Conservation (phyloP, 2,888 invertebrate species). For the Zaprionus obscuricornis region DNA sequence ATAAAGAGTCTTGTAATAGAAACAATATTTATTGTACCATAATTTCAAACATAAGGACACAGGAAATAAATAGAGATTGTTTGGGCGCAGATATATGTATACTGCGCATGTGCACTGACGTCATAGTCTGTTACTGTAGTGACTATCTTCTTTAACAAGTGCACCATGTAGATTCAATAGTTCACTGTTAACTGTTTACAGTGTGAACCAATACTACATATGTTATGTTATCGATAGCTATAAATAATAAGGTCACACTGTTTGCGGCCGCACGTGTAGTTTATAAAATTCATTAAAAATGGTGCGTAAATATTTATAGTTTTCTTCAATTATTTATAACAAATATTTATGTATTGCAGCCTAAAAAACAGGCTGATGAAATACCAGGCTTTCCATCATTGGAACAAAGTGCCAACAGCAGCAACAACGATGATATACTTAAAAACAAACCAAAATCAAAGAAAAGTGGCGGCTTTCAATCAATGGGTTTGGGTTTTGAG, state of each 20-base stretch:
- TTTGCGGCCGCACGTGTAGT: conserved; percentile 41
- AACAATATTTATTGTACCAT: background rate
- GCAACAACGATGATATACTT: conserved; percentile 57
- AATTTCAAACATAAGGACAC: no score
- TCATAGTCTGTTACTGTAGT: no score
- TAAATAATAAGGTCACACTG: conserved; percentile 33
- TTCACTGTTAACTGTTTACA: rapidly evolving
- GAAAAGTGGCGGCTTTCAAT: conserved; percentile 95
- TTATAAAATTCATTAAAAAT: conserved; percentile 21
- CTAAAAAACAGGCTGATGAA: conserved; percentile 73
- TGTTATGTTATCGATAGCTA: conserved; percentile 30
- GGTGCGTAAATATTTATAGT: conserved; percentile 24
- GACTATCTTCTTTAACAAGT: no score
- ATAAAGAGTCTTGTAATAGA: conserved; percentile 38
- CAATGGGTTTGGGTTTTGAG: conserved; percentile 92
- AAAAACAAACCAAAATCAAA: conserved; percentile 82
- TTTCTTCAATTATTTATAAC: background rate
- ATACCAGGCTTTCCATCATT: conserved; percentile 81
- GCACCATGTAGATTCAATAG: background rate
- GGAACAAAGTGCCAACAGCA: conserved; percentile 37
- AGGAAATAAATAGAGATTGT: no score
- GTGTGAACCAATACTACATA: no score
- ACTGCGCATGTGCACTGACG: no score
- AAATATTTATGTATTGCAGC: conserved; percentile 42
- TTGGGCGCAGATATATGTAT: no score